These are phyloP conservation scores for Coluber constrictor DNA, from an alignment of 2,797 vertebrate species.

Conservation along the genomic window DNA sequence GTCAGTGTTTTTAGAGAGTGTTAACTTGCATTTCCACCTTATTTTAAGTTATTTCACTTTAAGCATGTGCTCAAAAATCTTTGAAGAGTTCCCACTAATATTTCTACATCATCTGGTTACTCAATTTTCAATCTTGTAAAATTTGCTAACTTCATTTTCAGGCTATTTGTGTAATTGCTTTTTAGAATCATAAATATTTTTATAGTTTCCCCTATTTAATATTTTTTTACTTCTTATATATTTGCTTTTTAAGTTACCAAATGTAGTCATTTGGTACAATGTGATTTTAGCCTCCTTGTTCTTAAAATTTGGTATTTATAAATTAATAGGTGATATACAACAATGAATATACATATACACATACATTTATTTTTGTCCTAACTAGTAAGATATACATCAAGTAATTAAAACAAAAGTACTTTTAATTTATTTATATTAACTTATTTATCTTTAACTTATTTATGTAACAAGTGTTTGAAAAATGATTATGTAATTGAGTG, in stretches of 20 bases:
- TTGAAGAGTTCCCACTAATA: conserved; percentile 9
- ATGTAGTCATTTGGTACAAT: background rate
- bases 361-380: conserved; percentile 22
- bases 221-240: background rate
- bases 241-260: background rate
- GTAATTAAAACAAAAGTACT: conserved; percentile 51
- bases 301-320: background rate
- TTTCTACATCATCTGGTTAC: background rate
- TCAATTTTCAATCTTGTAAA: conserved; percentile 14
- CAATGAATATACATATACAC: conserved; percentile 14
- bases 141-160: background rate
- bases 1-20: conserved; percentile 32
- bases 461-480: conserved; percentile 51
- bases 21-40: conserved; percentile 39
- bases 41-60: conserved; percentile 27
- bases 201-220: background rate
- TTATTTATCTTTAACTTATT: conserved; percentile 35
- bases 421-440: conserved; percentile 36
- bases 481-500: conserved; percentile 51
- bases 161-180: background rate
- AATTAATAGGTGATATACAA: background rate
- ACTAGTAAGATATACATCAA: conserved; percentile 39
- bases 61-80: background rate
- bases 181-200: background rate
- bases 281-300: background rate